Percentiles rank a stretch among this genome's conserved stretches.
phyloP scores from a whole-genome alignment of 1,140 invertebrate species.

The Chionoecetes opilio region DNA sequence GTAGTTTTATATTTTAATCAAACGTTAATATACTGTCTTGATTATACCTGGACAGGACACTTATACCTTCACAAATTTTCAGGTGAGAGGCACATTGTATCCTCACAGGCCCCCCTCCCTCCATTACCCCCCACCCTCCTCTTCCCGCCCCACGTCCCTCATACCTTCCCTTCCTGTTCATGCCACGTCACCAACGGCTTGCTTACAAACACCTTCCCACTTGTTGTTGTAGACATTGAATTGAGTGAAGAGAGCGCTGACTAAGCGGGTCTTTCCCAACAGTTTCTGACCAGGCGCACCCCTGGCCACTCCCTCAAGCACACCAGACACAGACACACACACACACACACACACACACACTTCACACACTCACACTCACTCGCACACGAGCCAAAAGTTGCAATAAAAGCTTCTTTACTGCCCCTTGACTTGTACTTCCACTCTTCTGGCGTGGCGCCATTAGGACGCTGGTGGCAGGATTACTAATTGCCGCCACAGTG shows the following conservation, averaged over 20 bases:
- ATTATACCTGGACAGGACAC: too few species aligned
- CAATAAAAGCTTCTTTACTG: background rate
- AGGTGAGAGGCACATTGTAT: too few species aligned
- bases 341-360: slow-evolving; percentile 50
- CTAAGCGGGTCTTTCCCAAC: background rate
- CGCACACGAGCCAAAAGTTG: background rate
- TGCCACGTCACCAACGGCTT: background rate
- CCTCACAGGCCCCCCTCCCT: too few species aligned
- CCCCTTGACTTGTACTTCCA: background rate
- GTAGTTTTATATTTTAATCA: background rate
- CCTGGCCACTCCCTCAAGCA: background rate
- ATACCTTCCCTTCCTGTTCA: background rate
- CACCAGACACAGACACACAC: background rate
- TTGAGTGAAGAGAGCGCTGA: background rate
- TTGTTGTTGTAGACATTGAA: background rate
- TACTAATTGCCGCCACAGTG: slow-evolving; percentile 16
- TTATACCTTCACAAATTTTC: too few species aligned
- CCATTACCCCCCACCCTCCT: too few species aligned
- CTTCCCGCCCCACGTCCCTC: background rate
- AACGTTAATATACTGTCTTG: background rate
- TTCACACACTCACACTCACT: background rate
- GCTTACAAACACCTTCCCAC: background rate
- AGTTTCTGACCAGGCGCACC: background rate
- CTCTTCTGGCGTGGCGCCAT: background rate
- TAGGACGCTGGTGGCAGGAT: background rate